phyloP scores from a whole-genome alignment of 2,113 vertebrate genomes.

The Piaya cayana region DNA sequence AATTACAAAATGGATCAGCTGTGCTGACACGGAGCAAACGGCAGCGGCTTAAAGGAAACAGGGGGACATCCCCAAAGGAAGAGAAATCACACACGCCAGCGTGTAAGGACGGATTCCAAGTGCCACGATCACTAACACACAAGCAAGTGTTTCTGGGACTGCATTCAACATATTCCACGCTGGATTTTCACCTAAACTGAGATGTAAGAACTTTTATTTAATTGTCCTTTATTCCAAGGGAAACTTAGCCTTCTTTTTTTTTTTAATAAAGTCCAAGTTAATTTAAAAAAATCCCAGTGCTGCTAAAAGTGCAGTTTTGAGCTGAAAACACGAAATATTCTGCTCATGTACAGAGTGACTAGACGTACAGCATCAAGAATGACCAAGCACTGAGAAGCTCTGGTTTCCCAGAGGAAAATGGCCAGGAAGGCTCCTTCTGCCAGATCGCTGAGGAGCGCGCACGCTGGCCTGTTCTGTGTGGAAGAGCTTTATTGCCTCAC shows the following conservation, averaged over 20 bases:
- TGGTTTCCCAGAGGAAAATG: not conserved
- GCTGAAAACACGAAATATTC: not conserved
- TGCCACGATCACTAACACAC: rapidly evolving
- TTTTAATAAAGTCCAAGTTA: not conserved
- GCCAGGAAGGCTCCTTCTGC: not conserved
- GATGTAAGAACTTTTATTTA: not conserved
- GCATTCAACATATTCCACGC: not conserved
- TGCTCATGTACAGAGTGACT: not conserved
- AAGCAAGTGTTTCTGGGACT: not conserved
- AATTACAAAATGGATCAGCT: not conserved
- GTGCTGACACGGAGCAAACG: not conserved
- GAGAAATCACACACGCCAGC: rapidly evolving
- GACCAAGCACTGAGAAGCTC: not conserved
- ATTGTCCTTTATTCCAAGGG: not conserved
- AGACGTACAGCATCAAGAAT: not conserved
- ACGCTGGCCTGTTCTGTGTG: constrained; percentile 8
- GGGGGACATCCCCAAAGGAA: not conserved
- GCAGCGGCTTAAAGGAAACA: not conserved
- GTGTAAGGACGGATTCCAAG: not conserved
- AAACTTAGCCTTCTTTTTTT: not conserved
- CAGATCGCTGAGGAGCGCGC: not conserved
- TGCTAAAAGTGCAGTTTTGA: not conserved
- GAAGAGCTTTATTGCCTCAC: constrained; percentile 37
- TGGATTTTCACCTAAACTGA: not conserved
- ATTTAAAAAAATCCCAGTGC: not conserved